Conservation (phyloP, 2,113 vertebrate species). For the Parotia lawesii region DNA sequence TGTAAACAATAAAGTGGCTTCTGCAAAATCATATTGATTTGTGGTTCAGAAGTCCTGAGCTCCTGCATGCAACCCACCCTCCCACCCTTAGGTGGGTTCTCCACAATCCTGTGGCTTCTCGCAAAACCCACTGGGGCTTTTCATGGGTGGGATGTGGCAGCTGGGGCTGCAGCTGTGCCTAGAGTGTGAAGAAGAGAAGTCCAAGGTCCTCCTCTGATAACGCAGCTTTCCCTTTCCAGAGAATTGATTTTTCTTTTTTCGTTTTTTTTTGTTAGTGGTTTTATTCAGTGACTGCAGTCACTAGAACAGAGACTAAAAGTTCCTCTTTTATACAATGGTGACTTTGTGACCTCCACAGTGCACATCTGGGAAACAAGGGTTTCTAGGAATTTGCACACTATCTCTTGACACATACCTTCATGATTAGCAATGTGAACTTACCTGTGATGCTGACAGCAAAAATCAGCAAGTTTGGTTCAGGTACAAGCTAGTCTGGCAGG, state of each 20-base stretch:
- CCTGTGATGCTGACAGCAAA: neutral
- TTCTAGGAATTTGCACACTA: neutral
- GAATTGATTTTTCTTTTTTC: too few species aligned
- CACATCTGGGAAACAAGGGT: neutral
- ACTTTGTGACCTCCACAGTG: neutral
- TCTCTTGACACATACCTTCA: neutral
- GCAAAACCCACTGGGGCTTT: neutral
- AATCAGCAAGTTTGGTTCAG: neutral
- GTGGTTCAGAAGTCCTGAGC: too few species aligned
- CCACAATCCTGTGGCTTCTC: neutral
- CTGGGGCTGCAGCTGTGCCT: neutral
- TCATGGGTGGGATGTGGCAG: neutral
- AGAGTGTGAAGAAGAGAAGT: neutral
- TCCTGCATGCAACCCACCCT: too few species aligned
- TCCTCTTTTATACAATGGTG: neutral
- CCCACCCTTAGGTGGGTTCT: too few species aligned
- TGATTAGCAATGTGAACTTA: neutral
- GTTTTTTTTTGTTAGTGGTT: fast-evolving
- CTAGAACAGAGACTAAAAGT: neutral
- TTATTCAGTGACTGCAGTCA: too few species aligned
- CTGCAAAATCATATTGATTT: too few species aligned
- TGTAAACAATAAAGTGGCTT: too few species aligned
- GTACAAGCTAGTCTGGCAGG: neutral
- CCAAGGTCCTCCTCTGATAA: neutral
- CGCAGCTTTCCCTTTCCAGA: fast-evolving